Evolutionary conservation across 2,797 vertebrate species (phyloP), one percentile per base, ranked within the genome.

Genomic region (Poecile montanus): DNA sequence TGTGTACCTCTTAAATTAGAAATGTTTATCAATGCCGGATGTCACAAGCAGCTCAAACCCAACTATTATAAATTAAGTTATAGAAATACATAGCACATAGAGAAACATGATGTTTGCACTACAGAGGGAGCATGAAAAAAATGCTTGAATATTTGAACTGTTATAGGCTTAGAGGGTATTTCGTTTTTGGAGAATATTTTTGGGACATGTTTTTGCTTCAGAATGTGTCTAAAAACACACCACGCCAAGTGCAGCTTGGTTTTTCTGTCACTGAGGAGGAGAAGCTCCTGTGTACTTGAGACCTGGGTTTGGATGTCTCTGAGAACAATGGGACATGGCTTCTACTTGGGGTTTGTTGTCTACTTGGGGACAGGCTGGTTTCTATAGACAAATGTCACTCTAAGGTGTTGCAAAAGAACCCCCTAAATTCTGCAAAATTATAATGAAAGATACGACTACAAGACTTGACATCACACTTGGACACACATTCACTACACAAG

Each of bases 311-410:
- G 34, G 6, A 7, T 50, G 6, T 38, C 57, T 22, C 40, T 4
- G 11, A 44, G 20, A 65, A 19, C 7, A 47, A 45, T 0, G 0
- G 17, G 36, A 32, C 8, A 22, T 3, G 6, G 48, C 11, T 85
- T 44, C 60, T 63, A 3, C 15, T 42, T 27, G 14, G 11, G 16
- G 15, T 3, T 20, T 10, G 10, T 4, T n/a, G n/a, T n/a, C n/a
- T n/a, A n/a, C n/a, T 5, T 14, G 7, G 6, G 50, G 5, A 27
- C 21, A 58, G 13, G 10, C 22, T 58, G 7, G 44, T 75, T 66
- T 87, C 67, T 54, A 23, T 7, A 58, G 18, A 78, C 8, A 1
- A 75, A 50, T 14, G 6, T 20, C 10, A 70, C 23, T 83, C 16
- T 68, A 58, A 47, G 9, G 2, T 48, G 53, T 2, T 38, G 50